Evolutionary conservation across 2,888 invertebrate species (phyloP), one percentile per base, ranked within the genome.

Genomic region (Acheta domesticus): DNA sequence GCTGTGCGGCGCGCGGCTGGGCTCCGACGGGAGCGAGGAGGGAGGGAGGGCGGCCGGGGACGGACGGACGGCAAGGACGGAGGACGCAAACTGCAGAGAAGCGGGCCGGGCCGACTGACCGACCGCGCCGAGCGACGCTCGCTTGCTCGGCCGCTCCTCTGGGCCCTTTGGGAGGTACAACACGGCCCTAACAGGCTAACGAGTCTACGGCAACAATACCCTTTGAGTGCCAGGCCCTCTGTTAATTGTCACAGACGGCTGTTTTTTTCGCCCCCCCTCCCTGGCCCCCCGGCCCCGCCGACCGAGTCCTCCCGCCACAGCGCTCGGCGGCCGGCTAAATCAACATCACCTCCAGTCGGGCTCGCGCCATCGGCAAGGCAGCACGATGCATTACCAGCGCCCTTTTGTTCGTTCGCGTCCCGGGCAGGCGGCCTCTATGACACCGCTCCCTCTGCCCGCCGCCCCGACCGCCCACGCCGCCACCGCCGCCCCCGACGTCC

Each of bases 131-230:
- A 62, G n/a, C 14, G 16, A 14, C 62, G 4, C 62, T 19, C 62
- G 16, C 62, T 14, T 62, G 16, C 62, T 62, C 62, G 19, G 14
- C 62, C 62, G 62, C 62, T n/a, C 16, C 62, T 62, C 62, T n/a
- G 36, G 36, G 62, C 62, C 62, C 14, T n/a, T n/a, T n/a, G n/a
- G 16, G 16, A 14, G n/a, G 16, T 62, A 14, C 62, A 14, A 62
- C 62, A 19, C 62, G n/a, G 16, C 62, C 62, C 62, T 62, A 62
- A 62, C 62, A 62, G 62, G 62, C 62, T 62, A 62, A 62, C 62
- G 62, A 62, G 62, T 62, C 16, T n/a, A 19, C 62, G n/a, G 16
- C 62, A n/a, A 62, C 62, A 62, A 62, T 62, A 62, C 62, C n/a
- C 62, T 62, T 62, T 62, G 62, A 62, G 62, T 62, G 62, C 62